A percentile compares a stretch with the other conserved stretches of the same genome.
These are phyloP conservation scores for Drosophila emarginata DNA, from an alignment of 2,888 invertebrate genomes.

Conservation along the genomic window DNA sequence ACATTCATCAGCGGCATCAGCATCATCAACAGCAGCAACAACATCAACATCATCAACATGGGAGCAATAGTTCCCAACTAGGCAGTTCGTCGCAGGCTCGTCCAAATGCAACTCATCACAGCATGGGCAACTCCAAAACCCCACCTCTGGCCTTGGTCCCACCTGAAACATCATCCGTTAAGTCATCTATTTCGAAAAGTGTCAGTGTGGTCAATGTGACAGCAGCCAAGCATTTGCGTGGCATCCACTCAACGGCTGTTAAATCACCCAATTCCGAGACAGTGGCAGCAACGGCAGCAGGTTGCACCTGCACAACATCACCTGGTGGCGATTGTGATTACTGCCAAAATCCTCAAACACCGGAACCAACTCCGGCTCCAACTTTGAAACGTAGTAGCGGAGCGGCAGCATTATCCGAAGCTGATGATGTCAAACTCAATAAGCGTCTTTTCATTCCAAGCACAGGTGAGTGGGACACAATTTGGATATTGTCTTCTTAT, in stretches of 20 bases:
- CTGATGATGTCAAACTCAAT: constrained; percentile 32
- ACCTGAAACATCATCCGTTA: constrained; percentile 81
- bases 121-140: constrained; percentile 68
- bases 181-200: constrained; percentile 82
- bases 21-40: constrained; percentile 23
- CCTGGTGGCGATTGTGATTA: constrained; percentile 51
- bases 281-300: constrained; percentile 32
- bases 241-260: constrained; percentile 35
- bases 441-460: constrained; percentile 66
- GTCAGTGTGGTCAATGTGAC: constrained; percentile 81
- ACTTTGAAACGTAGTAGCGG: background rate
- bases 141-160: constrained; percentile 82
- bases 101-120: constrained; percentile 28
- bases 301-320: background rate
- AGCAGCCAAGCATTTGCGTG: constrained; percentile 76
- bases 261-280: constrained; percentile 42
- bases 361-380: constrained; percentile 37
- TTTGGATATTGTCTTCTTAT: too few relatives aligned
- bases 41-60: constrained; percentile 20
- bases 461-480: constrained; percentile 51
- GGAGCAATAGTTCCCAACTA: constrained; percentile 23
- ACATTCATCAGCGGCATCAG: constrained; percentile 15
- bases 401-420: constrained; percentile 44
- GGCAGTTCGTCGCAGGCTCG: constrained; percentile 43
- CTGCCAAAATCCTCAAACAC: constrained; percentile 51